Conservation (phyloP, 2,888 invertebrate genomes). For the Cartodere bifasciata region DNA sequence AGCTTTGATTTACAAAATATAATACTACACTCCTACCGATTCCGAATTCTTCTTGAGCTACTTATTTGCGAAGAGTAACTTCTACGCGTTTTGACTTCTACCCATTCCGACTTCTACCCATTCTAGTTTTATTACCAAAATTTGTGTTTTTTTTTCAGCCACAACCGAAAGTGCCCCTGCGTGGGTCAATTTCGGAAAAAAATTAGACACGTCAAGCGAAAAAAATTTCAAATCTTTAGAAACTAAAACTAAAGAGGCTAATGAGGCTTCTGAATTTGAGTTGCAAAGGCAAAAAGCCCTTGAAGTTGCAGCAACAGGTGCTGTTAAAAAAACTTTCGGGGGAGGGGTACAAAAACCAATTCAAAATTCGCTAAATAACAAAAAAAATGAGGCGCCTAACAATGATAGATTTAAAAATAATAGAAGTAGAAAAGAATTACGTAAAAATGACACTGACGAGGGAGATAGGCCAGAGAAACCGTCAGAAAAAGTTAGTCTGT, state of each 20-base stretch:
- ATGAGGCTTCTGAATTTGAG: slow-evolving; percentile 76
- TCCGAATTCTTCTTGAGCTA: too few species aligned
- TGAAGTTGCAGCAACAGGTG: slow-evolving; percentile 67
- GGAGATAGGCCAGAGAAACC: slow-evolving; percentile 56
- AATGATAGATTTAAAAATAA: slow-evolving; percentile 8
- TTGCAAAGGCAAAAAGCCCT: slow-evolving; percentile 82
- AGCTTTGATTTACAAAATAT: too few species aligned
- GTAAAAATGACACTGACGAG: slow-evolving; percentile 34
- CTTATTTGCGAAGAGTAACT: too few species aligned
- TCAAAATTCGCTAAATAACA: slow-evolving; percentile 19
- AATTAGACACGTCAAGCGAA: slow-evolving; percentile 45
- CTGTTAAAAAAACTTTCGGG: slow-evolving; percentile 41
- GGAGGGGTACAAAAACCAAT: slow-evolving; percentile 38
- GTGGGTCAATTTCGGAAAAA: slow-evolving; percentile 86
- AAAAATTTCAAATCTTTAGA: slow-evolving; percentile 60
- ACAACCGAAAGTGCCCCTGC: slow-evolving; percentile 74
- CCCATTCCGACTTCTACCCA: too few species aligned
- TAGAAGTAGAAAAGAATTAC: slow-evolving; percentile 8
- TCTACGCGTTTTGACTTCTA: too few species aligned
- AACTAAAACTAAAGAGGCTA: slow-evolving; percentile 45
- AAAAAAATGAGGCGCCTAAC: slow-evolving; percentile 4
- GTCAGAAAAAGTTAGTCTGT: slow-evolving; percentile 65
- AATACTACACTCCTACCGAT: too few species aligned
- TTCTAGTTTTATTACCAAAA: too few species aligned
- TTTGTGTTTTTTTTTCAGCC: slow-evolving; percentile 27